A percentile compares a stretch with the other conserved stretches of the same genome.
Evolutionary conservation across 2,888 invertebrate genomes (phyloP).

Genomic region (Leistus spinibarbis): DNA sequence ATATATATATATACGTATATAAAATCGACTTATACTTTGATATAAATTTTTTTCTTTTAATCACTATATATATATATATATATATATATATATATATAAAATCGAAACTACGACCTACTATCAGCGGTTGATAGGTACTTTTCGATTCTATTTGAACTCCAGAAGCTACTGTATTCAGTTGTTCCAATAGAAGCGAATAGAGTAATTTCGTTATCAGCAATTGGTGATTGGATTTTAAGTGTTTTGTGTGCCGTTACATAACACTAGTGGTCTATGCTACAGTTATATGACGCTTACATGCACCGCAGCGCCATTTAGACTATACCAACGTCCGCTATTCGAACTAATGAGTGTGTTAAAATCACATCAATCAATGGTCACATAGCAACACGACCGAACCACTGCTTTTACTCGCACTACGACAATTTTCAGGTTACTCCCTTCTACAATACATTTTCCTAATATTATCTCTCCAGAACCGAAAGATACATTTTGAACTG

Average conservation of each 20-base stretch:
- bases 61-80: neutral
- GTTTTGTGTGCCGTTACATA: conserved; percentile 21
- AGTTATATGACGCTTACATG: conserved; percentile 47
- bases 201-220: neutral
- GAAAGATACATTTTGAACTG: too few species aligned
- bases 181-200: neutral
- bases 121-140: too few species aligned
- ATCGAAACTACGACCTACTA: too few species aligned
- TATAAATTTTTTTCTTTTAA: neutral
- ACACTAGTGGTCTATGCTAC: conserved; percentile 42
- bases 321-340: conserved; percentile 41
- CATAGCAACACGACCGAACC: conserved; percentile 50
- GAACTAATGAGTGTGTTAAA: conserved; percentile 55
- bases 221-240: neutral
- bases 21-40: neutral
- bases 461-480: too few species aligned
- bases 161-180: too few species aligned
- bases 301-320: conserved; percentile 48
- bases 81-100: neutral
- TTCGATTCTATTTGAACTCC: too few species aligned
- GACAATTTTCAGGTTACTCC: too few species aligned
- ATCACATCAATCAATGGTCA: conserved; percentile 57
- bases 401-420: conserved; percentile 21
- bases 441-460: too few species aligned
- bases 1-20: neutral